Evolutionary conservation across 2,797 vertebrate genomes (phyloP).

Genomic region (Sebastes dallii): DNA sequence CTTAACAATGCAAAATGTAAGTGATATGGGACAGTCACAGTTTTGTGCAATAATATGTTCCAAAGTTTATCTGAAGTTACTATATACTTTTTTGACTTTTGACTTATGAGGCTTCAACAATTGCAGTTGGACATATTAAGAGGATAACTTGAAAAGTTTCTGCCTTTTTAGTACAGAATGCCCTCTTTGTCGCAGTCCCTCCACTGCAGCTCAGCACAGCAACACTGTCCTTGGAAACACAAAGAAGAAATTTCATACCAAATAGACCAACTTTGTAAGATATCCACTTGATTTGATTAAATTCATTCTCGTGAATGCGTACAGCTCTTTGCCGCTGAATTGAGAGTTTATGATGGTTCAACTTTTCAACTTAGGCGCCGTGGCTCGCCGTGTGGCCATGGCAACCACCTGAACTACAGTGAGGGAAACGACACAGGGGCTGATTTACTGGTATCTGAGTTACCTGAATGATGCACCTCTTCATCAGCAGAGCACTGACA

Average conservation of each 20-base stretch:
- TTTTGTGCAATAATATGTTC: not conserved
- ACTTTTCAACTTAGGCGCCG: not conserved
- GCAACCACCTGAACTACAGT: not conserved
- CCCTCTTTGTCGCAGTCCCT: not conserved
- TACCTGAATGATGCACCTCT: not conserved
- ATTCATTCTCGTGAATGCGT: not conserved
- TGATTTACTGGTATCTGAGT: not conserved
- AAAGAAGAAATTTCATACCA: not conserved
- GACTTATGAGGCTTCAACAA: not conserved
- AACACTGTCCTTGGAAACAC: not conserved
- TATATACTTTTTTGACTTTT: not conserved
- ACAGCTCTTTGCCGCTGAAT: not conserved
- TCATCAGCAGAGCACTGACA: not conserved
- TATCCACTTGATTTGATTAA: not conserved
- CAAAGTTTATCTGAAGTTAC: not conserved
- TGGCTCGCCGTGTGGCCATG: not conserved
- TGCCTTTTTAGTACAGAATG: not conserved
- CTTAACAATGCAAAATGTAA: not conserved
- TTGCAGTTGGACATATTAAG: not conserved
- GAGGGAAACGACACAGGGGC: not conserved
- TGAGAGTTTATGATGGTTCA: not conserved
- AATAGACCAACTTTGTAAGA: not conserved
- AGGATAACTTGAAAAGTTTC: not conserved
- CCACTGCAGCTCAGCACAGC: not conserved
- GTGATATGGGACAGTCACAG: not conserved